Evolutionary conservation across 2,888 invertebrate genomes (phyloP), one percentile per base, ranked within the genome.

Genomic region (Hofmannophila pseudospretella): DNA sequence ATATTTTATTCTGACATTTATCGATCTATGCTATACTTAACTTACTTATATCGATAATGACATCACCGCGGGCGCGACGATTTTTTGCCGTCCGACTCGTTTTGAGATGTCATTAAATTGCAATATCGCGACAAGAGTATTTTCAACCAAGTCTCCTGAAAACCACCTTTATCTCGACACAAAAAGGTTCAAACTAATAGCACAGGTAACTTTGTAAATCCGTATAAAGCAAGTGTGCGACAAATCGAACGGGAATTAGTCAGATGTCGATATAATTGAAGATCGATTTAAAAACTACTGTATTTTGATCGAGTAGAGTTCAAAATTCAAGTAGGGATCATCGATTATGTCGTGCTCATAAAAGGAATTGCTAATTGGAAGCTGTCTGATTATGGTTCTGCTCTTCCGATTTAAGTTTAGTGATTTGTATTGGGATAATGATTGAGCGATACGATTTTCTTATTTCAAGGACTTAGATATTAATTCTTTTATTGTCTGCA

Each of bases 211-310:
- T 38, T 41, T 36, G 32, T 34, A 35, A 51, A 45, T 45, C 42
- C 42, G 51, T 45, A 54, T 51, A 54, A 48, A 49, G 51, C 46
- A 52, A 52, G 58, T 56, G 51, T 51, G 47, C 61, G 62, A 59
- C 58, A 64, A 67, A 67, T 69, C 59, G 54, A 65, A 61, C 57
- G 42, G 49, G 58, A 64, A 72, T 69, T 68, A 67, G 37, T 22
- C 11, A 9, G 16, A 10, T 8, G 12, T 19, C n/a, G 20, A 27
- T 32, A 27, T 16, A 27, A 37, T 32, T 13, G 28, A 32, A 9
- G 9, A 1, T 28, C 28, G 28, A 8, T 32, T 16, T 25, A 22
- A 37, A 32, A 32, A n/a, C 10, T 11, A 25, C 19, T 12, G 19
- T 36, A 32, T 32, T 36, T 20, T 12, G 1, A 20, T 1, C 3